Evolutionary conservation across 2,113 vertebrate species (phyloP), one percentile per base, ranked within the genome.

Genomic region (Campylorhamphus procurvoides): DNA sequence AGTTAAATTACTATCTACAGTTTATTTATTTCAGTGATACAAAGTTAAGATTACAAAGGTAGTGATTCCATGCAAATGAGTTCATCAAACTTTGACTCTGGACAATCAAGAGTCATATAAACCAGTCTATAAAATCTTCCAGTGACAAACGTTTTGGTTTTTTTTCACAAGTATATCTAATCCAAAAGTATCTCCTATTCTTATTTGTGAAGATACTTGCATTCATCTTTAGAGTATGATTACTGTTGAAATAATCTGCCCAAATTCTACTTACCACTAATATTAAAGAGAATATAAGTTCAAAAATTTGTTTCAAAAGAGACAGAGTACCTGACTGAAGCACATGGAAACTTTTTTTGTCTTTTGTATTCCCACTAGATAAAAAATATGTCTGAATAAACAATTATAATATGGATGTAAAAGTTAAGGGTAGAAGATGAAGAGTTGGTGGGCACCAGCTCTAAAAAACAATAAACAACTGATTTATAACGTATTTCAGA

Each of bases 11-110:
- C 47, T 82, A 19, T 71, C 71, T 40, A 58, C 40, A 27, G 4
- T 67, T 77, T 90, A 92, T 96, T 96, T 97, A 82, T 95, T 96
- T 93, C 56, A 44, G 33, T 4, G 9, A 89, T 93, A 73, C 68
- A 81, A 88, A 68, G 90, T 90, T 93, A 87, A 33, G 3, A 72
- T 89, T 84, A 69, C 88, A 55, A 50, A 90, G 52, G 25, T 59
- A 95, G 68, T 49, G 59, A 90, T 76, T 86, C 62, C 46, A 33
- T 93, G 49, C 39, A 76, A 90, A 23, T 50, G 18, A 84, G 14
- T 79, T 89, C 59, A 73, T 90, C 75, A 86, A 39, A 71, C 44
- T 20, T 22, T 90, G 73, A 67, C 49, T 94, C 86, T 87, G 77
- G 52, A 55, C 89, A 66, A 44, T 35, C 25, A 53, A 77, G 37